phyloP scores from a whole-genome alignment of 2,797 vertebrate species.

The Halcyon leucocephala region DNA sequence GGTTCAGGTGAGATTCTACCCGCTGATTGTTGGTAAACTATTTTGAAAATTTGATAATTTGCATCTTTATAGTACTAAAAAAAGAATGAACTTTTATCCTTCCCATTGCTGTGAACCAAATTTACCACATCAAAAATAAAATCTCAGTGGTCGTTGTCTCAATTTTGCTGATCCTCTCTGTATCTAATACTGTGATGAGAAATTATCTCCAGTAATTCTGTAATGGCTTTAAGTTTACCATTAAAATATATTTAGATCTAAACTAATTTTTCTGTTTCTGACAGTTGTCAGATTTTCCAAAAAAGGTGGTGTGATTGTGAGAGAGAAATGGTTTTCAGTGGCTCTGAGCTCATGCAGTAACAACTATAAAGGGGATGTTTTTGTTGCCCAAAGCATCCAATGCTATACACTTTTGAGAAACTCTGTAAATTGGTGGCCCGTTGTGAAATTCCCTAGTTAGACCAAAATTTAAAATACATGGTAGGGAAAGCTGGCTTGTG shows the following conservation, averaged over 20 bases:
- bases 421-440: not conserved
- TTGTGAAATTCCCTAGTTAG: not conserved
- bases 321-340: not conserved
- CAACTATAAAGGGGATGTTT: not conserved
- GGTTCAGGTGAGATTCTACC: not conserved
- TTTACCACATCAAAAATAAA: not conserved
- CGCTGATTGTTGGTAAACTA: fast-evolving
- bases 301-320: not conserved
- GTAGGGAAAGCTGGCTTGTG: not conserved
- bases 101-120: not conserved
- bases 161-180: not conserved
- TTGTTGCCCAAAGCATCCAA: not conserved
- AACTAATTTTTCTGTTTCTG: not conserved
- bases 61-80: not conserved
- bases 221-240: not conserved
- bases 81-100: not conserved
- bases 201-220: not conserved
- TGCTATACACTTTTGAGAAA: not conserved
- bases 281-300: not conserved
- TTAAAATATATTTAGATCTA: not conserved
- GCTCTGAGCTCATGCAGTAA: not conserved
- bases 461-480: not conserved
- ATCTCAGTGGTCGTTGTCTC: not conserved
- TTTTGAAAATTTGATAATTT: not conserved
- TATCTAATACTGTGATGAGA: not conserved